Conservation (phyloP, 1,140 invertebrate species). For the Gyrodactylus bullatarudis region DNA sequence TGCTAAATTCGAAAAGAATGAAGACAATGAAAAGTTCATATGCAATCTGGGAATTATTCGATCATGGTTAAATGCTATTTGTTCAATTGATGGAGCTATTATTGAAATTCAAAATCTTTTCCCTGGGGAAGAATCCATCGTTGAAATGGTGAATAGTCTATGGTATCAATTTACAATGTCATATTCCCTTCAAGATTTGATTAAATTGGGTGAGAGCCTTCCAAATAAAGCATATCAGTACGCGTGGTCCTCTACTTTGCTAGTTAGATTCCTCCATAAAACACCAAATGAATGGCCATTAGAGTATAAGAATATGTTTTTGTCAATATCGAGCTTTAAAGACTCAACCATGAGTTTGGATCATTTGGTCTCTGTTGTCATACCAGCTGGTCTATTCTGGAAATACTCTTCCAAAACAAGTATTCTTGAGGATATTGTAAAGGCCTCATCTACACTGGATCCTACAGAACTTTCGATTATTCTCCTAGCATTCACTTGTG, state of each 20-base stretch:
- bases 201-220: not conserved
- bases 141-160: not conserved
- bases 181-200: not conserved
- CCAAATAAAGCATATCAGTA: not conserved
- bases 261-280: not conserved
- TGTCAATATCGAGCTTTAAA: too few species aligned
- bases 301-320: too few species aligned
- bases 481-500: not conserved
- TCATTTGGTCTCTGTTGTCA: not conserved
- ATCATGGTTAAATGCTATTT: not conserved
- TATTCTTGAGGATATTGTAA: not conserved
- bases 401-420: not conserved
- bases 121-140: not conserved
- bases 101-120: not conserved
- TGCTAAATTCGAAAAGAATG: not conserved
- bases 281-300: not conserved
- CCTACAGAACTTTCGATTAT: not conserved
- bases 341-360: not conserved
- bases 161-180: not conserved
- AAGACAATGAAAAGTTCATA: not conserved
- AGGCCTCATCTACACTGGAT: not conserved
- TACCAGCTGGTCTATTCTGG: not conserved
- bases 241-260: not conserved
- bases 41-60: not conserved
- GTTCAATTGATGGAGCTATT: not conserved